phyloP scores from a whole-genome alignment of 2,113 vertebrate genomes.

The Anhinga anhinga region DNA sequence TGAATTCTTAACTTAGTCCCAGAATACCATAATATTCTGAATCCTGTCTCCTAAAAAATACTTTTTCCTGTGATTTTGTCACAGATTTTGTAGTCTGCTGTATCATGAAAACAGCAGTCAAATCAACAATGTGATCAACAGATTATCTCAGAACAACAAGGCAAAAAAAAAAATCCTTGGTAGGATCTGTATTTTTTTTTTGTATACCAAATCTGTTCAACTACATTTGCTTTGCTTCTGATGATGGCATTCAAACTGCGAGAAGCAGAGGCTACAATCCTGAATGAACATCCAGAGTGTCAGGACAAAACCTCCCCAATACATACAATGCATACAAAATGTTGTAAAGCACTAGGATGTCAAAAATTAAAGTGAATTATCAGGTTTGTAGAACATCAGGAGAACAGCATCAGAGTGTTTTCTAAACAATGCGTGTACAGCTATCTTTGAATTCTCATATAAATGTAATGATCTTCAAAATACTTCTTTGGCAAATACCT shows the following conservation, averaged over 20 bases:
- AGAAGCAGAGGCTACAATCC: background rate
- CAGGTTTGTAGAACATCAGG: background rate
- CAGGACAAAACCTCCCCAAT: background rate
- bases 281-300: background rate
- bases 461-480: background rate
- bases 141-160: background rate
- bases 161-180: background rate
- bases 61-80: background rate
- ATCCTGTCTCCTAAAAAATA: background rate
- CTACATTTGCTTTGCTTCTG: background rate
- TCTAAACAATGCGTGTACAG: background rate
- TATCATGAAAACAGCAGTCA: background rate
- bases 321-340: background rate
- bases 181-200: background rate
- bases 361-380: background rate
- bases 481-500: background rate
- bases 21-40: background rate
- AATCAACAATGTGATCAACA: background rate
- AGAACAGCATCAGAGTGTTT: background rate
- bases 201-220: background rate
- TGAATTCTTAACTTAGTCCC: background rate
- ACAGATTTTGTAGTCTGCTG: background rate
- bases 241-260: background rate
- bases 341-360: background rate
- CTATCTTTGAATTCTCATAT: background rate